Percentiles rank a stretch among this genome's conserved stretches.
Conservation (phyloP, 2,888 invertebrate species). For the Ennomos quercinarius region DNA sequence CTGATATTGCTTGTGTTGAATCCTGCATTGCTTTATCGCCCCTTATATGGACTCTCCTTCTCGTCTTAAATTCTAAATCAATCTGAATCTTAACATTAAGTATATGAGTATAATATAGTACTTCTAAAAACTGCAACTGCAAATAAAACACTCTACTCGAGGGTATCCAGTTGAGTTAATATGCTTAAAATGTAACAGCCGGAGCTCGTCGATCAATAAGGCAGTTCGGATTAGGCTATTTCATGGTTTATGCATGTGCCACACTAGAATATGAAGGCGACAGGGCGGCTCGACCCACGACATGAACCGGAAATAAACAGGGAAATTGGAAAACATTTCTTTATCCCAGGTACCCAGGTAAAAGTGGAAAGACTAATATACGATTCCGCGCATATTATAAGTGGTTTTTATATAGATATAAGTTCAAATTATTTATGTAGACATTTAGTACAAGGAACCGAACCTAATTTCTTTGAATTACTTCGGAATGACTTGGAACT, state of each 20-base stretch:
- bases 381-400: not conserved
- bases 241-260: slow-evolving; percentile 23
- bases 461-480: too few relatives aligned
- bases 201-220: slow-evolving; percentile 10
- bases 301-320: slow-evolving; percentile 2
- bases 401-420: too few relatives aligned
- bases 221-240: slow-evolving; percentile 29
- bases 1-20: too few relatives aligned
- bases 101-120: too few relatives aligned
- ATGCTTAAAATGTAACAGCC: slow-evolving; percentile 5
- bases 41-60: too few relatives aligned
- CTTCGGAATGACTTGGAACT: too few relatives aligned
- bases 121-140: too few relatives aligned
- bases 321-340: slow-evolving; percentile 5
- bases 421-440: too few relatives aligned
- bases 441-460: too few relatives aligned
- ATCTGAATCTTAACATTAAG: too few relatives aligned
- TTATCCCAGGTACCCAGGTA: not conserved
- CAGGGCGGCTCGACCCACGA: not conserved
- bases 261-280: slow-evolving; percentile 21
- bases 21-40: too few relatives aligned
- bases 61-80: too few relatives aligned
- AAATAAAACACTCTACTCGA: not conserved
- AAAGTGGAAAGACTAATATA: not conserved
- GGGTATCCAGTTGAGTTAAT: slow-evolving; percentile 1